These are phyloP conservation scores for Neotoma lepida DNA, from an alignment of 2,113 vertebrate genomes.

Conservation along the genomic window DNA sequence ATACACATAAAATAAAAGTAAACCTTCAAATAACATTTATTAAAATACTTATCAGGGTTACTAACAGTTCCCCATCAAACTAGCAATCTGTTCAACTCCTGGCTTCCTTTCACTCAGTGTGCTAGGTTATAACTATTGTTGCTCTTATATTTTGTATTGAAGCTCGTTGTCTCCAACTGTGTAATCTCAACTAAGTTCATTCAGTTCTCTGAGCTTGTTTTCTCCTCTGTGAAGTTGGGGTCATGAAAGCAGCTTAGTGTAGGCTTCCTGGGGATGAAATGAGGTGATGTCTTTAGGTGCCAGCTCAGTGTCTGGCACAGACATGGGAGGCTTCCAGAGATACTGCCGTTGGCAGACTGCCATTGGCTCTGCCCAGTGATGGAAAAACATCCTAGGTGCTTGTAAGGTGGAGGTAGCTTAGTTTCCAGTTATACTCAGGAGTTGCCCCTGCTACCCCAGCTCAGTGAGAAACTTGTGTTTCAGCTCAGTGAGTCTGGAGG, in stretches of 20 bases:
- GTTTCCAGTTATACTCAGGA: background rate
- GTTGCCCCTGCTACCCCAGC: rapidly evolving
- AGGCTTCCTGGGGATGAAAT: background rate
- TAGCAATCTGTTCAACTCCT: background rate
- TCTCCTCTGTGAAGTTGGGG: background rate
- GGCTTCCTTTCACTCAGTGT: background rate
- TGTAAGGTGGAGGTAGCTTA: background rate
- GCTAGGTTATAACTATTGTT: background rate
- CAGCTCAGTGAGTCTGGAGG: conserved; percentile 86
- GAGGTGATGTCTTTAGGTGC: background rate
- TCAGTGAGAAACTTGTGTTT: background rate
- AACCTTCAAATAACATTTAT: background rate
- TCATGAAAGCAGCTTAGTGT: background rate
- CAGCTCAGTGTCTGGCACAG: background rate
- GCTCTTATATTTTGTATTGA: background rate
- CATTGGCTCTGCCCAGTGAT: background rate
- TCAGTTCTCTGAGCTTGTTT: background rate
- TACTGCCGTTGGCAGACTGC: background rate
- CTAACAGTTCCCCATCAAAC: conserved; percentile 10
- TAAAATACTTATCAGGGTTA: background rate
- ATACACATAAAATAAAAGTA: background rate
- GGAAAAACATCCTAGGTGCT: background rate
- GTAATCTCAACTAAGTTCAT: background rate
- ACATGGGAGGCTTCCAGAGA: background rate
- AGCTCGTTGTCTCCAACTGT: background rate